Conservation (phyloP, 2,113 vertebrate species). For the Osmerus eperlanus region DNA sequence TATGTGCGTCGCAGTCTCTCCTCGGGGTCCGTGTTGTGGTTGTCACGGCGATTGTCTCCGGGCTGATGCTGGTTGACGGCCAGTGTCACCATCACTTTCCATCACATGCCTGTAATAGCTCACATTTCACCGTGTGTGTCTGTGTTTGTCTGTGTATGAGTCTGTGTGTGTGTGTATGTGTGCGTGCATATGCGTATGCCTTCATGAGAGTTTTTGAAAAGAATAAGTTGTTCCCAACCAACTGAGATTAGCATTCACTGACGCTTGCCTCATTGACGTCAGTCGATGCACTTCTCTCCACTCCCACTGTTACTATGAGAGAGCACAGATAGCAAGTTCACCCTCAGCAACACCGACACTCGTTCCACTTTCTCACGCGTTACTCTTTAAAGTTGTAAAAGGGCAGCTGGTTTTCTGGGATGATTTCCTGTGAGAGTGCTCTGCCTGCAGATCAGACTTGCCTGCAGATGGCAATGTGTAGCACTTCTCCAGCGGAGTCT, state of each 20-base stretch:
- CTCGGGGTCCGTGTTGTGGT: constrained; percentile 64
- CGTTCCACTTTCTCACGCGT: too few species aligned
- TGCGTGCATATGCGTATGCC: constrained; percentile 4
- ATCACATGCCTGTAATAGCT: constrained; percentile 56
- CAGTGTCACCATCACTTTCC: constrained; percentile 63
- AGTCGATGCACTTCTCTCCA: too few species aligned
- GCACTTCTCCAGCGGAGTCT: constrained; percentile 48
- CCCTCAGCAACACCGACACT: too few species aligned
- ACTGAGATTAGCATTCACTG: too few species aligned
- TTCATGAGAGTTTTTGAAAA: constrained; percentile 2
- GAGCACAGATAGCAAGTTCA: not conserved
- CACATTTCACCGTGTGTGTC: constrained; percentile 38
- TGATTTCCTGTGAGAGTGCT: constrained; percentile 6
- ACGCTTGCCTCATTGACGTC: too few species aligned
- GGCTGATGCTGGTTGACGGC: constrained; percentile 66
- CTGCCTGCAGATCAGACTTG: constrained; percentile 46
- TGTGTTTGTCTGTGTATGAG: not conserved
- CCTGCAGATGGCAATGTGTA: constrained; percentile 68
- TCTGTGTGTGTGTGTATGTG: not conserved
- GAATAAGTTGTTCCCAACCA: not conserved
- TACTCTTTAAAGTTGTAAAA: not conserved
- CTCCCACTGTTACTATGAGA: not conserved
- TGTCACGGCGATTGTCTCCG: constrained; percentile 63
- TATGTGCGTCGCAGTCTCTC: constrained; percentile 48
- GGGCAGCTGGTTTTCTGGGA: constrained; percentile 15